These are phyloP conservation scores for Corbicula japonica DNA, from an alignment of 2,888 invertebrate species.

Conservation along the genomic window DNA sequence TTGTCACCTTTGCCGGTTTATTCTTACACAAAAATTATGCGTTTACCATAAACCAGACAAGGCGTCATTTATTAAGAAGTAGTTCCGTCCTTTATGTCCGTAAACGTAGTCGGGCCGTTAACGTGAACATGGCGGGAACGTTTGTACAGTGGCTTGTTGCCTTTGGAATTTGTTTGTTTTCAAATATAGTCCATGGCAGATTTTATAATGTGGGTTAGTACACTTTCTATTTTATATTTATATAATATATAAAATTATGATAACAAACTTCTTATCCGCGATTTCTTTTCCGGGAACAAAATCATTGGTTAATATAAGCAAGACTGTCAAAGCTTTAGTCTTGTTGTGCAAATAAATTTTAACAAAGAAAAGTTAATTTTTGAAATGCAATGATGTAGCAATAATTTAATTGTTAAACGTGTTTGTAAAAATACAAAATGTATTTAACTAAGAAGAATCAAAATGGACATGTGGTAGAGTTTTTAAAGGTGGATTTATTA, in stretches of 20 bases:
- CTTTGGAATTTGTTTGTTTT: slow-evolving; percentile 47
- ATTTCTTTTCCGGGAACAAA: too few species aligned
- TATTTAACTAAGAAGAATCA: too few species aligned
- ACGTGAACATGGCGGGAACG: slow-evolving; percentile 7
- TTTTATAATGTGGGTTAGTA: slow-evolving; percentile 52
- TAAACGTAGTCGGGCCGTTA: background rate
- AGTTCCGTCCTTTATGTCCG: slow-evolving; percentile 3
- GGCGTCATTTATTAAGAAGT: background rate
- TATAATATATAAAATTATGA: background rate
- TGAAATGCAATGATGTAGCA: too few species aligned
- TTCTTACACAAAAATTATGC: background rate
- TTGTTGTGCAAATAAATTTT: too few species aligned
- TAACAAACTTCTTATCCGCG: too few species aligned
- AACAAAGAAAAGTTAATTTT: too few species aligned
- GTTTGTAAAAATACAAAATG: too few species aligned
- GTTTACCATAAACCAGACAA: background rate
- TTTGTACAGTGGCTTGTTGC: slow-evolving; percentile 8
- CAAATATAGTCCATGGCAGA: slow-evolving; percentile 36
- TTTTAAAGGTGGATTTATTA: too few species aligned
- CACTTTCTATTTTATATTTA: background rate
- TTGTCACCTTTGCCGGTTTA: slow-evolving; percentile 12
- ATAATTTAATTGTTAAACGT: too few species aligned
- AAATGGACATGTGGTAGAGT: too few species aligned
- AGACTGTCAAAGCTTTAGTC: too few species aligned
- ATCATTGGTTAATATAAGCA: too few species aligned